Conservation (phyloP, 2,797 vertebrate genomes). For the Oreortyx pictus region DNA sequence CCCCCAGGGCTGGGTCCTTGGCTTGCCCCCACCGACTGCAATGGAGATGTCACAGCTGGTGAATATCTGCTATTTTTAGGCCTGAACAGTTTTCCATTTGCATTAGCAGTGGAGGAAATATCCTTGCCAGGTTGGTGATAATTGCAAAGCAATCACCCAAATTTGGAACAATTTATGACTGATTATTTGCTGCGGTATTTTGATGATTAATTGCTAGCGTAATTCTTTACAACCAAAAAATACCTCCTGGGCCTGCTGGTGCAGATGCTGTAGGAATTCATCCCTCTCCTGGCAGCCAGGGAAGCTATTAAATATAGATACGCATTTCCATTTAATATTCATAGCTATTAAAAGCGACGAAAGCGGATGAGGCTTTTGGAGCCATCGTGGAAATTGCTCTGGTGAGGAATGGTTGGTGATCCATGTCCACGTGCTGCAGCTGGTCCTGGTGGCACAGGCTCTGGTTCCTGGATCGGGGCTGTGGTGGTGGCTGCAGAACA, state of each 20-base stretch:
- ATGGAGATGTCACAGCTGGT: not conserved
- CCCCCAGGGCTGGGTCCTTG: not conserved
- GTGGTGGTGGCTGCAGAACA: not conserved
- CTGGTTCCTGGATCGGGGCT: not conserved
- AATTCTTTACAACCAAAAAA: constrained; percentile 1
- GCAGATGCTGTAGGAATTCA: not conserved
- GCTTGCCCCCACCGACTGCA: fast-evolving
- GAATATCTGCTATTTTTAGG: not conserved
- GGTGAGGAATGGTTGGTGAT: not conserved
- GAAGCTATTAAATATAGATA: constrained; percentile 29
- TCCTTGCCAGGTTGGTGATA: constrained; percentile 1
- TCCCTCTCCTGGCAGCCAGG: not conserved
- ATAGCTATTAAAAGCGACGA: constrained; percentile 3
- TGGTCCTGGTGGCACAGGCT: not conserved
- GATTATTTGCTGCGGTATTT: not conserved
- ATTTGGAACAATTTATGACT: constrained; percentile 14
- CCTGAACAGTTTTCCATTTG: not conserved
- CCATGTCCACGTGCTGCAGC: fast-evolving
- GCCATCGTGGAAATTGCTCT: not conserved
- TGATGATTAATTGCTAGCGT: not conserved
- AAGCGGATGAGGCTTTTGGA: not conserved
- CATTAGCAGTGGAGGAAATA: not conserved
- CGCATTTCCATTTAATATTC: constrained; percentile 13
- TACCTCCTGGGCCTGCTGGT: constrained; percentile 1
- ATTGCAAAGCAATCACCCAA: not conserved